Evolutionary conservation across 2,888 invertebrate species (phyloP).

Genomic region (Trichopria drosophilae): DNA sequence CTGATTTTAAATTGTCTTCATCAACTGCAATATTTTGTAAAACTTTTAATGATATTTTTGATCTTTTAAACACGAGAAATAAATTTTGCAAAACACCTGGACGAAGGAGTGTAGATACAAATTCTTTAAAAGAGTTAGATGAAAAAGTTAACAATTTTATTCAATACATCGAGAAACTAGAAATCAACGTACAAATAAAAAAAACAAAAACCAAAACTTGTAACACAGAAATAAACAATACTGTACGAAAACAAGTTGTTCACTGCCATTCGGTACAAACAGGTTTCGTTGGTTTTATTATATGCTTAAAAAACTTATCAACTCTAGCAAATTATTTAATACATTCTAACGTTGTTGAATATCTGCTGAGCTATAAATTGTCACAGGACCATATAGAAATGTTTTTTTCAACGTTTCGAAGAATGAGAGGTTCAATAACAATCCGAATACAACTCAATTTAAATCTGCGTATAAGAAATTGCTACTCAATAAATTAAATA

Average conservation of each 20-base stretch:
- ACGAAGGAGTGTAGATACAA: constrained; percentile 3
- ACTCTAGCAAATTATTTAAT: constrained; percentile 10
- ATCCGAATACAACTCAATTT: constrained; percentile 19
- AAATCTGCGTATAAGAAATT: too few species aligned
- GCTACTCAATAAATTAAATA: constrained; percentile 6
- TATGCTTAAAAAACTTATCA: constrained; percentile 8
- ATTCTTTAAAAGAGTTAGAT: constrained; percentile 5
- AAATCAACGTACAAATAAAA: constrained; percentile 7
- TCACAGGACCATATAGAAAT: constrained; percentile 27
- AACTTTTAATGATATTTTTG: constrained; percentile 19
- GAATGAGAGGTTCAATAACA: constrained; percentile 22
- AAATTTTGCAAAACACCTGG: constrained; percentile 16
- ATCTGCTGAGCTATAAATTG: constrained; percentile 20
- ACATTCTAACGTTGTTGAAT: constrained; percentile 7
- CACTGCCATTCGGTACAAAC: constrained; percentile 5
- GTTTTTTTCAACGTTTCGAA: constrained; percentile 20
- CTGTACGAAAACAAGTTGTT: constrained; percentile 6
- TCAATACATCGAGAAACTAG: constrained; percentile 16
- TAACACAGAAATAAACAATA: background rate
- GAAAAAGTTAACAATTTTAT: constrained; percentile 13
- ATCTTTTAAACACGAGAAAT: constrained; percentile 13
- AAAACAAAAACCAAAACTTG: background rate
- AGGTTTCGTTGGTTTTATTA: too few species aligned
- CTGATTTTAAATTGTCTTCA: constrained; percentile 10
- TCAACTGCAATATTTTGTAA: constrained; percentile 32